A percentile compares a stretch with the other conserved stretches of the same genome.
phyloP scores from a whole-genome alignment of 2,888 invertebrate genomes.

The Branchellion lobata region DNA sequence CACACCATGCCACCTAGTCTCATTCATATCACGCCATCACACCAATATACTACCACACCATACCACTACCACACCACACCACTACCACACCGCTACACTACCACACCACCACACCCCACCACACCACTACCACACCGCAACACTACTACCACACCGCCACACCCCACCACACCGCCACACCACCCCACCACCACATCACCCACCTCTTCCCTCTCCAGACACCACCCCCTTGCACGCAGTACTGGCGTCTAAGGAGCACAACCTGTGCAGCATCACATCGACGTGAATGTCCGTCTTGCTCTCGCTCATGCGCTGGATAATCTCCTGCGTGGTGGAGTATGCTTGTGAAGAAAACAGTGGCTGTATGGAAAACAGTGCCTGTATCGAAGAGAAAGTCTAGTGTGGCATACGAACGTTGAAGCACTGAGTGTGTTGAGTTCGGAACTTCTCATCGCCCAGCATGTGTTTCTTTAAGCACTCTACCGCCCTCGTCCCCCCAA shows the following conservation, averaged over 20 bases:
- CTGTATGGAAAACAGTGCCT: no score
- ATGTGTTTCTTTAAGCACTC: constrained; percentile 65
- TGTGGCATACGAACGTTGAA: constrained; percentile 33
- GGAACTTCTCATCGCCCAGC: constrained; percentile 60
- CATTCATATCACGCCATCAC: no score
- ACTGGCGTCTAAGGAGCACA: constrained; percentile 77
- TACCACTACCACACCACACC: no score
- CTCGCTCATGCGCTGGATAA: constrained; percentile 80
- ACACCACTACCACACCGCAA: no score
- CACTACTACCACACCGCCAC: no score
- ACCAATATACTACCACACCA: no score
- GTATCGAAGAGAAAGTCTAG: no score
- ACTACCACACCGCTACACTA: no score
- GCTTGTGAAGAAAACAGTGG: no score
- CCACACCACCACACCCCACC: no score
- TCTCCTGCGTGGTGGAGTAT: constrained; percentile 68
- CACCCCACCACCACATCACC: constrained; percentile 50
- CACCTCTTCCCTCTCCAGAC: constrained; percentile 82
- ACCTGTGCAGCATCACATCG: constrained; percentile 84
- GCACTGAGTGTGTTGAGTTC: constrained; percentile 41
- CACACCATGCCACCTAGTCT: no score
- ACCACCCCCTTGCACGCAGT: constrained; percentile 67
- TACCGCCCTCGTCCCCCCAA: constrained; percentile 28
- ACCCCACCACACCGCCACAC: no score
- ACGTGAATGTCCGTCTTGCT: constrained; percentile 90